These are phyloP conservation scores for Pseudopodoces humilis DNA, from an alignment of 2,113 vertebrate species.

Conservation along the genomic window DNA sequence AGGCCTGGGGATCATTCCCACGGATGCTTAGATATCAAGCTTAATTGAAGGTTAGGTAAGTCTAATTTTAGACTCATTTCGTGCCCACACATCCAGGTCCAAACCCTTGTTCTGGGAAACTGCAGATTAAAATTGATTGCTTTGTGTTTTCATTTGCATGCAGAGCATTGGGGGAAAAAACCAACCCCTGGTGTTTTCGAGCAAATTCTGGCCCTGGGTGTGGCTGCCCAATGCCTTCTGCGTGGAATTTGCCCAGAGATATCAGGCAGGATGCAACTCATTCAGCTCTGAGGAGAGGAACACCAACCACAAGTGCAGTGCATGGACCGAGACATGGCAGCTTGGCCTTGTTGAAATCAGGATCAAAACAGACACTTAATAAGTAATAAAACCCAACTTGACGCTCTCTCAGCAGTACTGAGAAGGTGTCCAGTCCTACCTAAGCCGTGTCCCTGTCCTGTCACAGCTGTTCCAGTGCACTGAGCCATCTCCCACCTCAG, in stretches of 20 bases:
- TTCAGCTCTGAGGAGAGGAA: background rate
- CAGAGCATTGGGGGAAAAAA: background rate
- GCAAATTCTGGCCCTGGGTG: conserved; percentile 14
- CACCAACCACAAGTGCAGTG: background rate
- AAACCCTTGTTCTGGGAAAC: conserved; percentile 13
- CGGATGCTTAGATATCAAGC: background rate
- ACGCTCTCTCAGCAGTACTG: background rate
- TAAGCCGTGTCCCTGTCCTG: background rate
- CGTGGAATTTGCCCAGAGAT: conserved; percentile 12
- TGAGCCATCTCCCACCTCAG: background rate
- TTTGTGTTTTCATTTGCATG: background rate
- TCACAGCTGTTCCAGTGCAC: background rate
- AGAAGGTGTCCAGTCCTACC: background rate
- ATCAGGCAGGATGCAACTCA: conserved; percentile 20
- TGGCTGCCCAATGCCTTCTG: background rate
- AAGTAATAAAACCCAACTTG: background rate
- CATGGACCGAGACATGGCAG: background rate
- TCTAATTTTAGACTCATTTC: conserved; percentile 33
- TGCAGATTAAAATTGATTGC: background rate
- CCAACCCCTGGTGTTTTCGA: background rate
- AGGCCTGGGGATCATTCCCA: conserved; percentile 37
- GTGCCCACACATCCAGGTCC: background rate
- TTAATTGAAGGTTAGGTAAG: conserved; percentile 47
- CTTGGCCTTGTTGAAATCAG: background rate
- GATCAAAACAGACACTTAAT: background rate